These are phyloP conservation scores for Xylota sylvarum DNA, from an alignment of 2,888 invertebrate species.

Conservation along the genomic window DNA sequence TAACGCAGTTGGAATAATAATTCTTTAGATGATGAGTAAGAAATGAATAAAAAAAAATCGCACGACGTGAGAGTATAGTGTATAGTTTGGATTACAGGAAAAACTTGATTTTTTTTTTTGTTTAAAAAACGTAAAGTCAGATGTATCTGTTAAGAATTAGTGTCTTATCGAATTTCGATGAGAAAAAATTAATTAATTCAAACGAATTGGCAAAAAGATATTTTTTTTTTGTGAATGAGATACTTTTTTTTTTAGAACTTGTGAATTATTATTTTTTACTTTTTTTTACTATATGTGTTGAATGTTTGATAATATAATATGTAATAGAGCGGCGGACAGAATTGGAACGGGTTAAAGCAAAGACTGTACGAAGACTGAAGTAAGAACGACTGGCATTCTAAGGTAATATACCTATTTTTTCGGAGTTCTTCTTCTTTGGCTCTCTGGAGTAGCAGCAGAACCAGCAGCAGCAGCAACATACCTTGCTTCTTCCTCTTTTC, in stretches of 20 bases:
- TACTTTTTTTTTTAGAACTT: conserved; percentile 43
- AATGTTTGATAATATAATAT: conserved; percentile 80
- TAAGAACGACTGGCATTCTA: conserved; percentile 85
- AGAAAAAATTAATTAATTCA: conserved; percentile 20
- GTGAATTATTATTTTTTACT: conserved; percentile 51
- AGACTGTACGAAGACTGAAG: conserved; percentile 86
- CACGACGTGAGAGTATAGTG: conserved; percentile 15
- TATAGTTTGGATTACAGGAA: conserved; percentile 11
- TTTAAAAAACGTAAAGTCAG: conserved; percentile 11
- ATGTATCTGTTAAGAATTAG: conserved; percentile 21
- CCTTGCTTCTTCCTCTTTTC: conserved; percentile 75
- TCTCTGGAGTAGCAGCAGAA: conserved; percentile 53
- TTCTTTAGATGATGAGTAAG: conserved; percentile 6
- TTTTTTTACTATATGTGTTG: conserved; percentile 76
- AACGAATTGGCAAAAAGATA: conserved; percentile 36
- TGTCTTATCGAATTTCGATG: conserved; percentile 46
- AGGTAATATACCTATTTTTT: conserved; percentile 85
- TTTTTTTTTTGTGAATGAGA: conserved; percentile 23
- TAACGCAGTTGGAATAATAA: conserved; percentile 57
- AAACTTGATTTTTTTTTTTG: conserved; percentile 26
- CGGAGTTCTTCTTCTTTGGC: conserved; percentile 81
- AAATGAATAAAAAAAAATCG: background rate
- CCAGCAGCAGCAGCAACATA: conserved; percentile 63
- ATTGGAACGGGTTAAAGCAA: conserved; percentile 86
- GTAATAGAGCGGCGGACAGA: conserved; percentile 84